These are phyloP conservation scores for Caenorhabditis briggsae DNA, from an alignment of 1,140 invertebrate genomes.

Conservation along the genomic window DNA sequence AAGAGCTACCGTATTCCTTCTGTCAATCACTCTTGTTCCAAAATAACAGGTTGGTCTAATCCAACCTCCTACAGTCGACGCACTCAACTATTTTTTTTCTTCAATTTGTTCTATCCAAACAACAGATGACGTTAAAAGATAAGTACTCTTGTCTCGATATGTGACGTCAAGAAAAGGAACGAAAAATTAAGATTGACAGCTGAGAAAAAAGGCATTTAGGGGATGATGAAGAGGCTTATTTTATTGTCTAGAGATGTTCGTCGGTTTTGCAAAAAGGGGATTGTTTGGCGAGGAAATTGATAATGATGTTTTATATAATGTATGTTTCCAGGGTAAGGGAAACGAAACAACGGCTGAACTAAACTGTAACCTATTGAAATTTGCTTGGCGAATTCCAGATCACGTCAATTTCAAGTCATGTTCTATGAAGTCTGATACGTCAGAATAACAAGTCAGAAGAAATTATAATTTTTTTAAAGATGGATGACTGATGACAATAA, in stretches of 20 bases:
- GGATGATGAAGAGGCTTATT: not conserved
- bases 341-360: not conserved
- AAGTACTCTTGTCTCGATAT: conserved; percentile 20
- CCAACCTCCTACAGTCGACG: not conserved
- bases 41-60: not conserved
- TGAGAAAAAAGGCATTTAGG: not conserved
- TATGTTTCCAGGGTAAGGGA: not conserved
- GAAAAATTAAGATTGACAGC: not conserved
- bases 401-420: too few species aligned
- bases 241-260: not conserved
- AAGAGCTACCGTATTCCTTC: conserved; percentile 2
- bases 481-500: too few species aligned
- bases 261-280: not conserved
- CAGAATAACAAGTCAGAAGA: too few species aligned
- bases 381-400: too few species aligned
- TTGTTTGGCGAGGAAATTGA: conserved; percentile 23
- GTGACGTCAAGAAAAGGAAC: conserved; percentile 10
- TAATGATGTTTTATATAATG: not conserved
- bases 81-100: not conserved
- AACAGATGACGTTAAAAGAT: conserved; percentile 51
- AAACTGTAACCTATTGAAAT: not conserved
- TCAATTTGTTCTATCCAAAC: not conserved
- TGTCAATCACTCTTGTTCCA: not conserved
- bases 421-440: too few species aligned
- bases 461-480: too few species aligned